Base-by-base conservation (phyloP, 2,113 vertebrate species). In the Solenodon paradoxus region DNA sequence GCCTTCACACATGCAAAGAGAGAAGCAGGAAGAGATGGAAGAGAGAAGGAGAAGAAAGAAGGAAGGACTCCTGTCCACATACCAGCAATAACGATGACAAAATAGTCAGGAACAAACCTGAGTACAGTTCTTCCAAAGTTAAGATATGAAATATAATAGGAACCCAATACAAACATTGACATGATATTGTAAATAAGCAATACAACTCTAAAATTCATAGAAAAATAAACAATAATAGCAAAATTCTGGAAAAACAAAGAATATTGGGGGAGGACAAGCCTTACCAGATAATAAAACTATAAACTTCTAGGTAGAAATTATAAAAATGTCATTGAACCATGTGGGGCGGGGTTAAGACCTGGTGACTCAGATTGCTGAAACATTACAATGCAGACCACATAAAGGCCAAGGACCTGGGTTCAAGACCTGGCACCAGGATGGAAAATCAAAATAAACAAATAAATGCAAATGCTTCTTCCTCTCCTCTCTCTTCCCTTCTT, bases 11-110 rank as follows among this genome's bases (percentile, higher is more conserved):
- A 30, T 20, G 2, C 15, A 35, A 51, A 49, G 2, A 49, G n/a
- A 32, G 17, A 30, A 47, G 7, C 51, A 30, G 42, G 17, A 20
- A 26, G 13, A 30, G 49, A 26, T 40, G 55, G 9, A 17, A 47
- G n/a, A 9, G 49, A 17, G 28, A 20, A 61, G 57, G 51, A 15
- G 61, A 55, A 5, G 26, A 8, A 28, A 42, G 17, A 53, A 64
- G 15, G 45, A n/a, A 81, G 4, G 11, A 32, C 9, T 64, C 3
- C 26, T 47, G 30, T 78, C 8, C 13, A 20, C 5, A 10, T 4
- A 53, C 38, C 0, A 57, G 7, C 53, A 12, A 35, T 9, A 7
- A 7, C 4, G 0, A 32, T 1, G 11, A 16, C 7, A 19, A 49
- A 61, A 51, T 1, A 32, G 28, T 51, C 3, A 2, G 26, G 47